phyloP scores from a whole-genome alignment of 30 jellyfish, hydroid and myxozoan species.

The Phacellophora camtschatica region DNA sequence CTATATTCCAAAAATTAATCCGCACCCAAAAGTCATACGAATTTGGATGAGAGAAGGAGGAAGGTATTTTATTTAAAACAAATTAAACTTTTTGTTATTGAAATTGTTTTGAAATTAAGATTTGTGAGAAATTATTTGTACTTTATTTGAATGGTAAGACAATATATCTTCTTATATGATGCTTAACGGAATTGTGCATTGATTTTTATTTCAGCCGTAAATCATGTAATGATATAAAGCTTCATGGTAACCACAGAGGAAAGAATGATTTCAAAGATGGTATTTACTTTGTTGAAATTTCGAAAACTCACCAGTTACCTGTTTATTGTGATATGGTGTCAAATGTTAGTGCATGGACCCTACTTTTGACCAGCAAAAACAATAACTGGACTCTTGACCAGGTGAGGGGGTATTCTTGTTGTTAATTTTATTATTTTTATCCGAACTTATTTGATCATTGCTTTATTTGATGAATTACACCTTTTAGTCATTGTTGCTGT shows the following conservation, averaged over 20 bases:
- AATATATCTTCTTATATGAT: no score
- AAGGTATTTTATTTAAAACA: no score
- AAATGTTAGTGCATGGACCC: conserved; percentile 89
- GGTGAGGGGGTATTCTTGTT: no score
- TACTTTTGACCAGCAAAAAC: conserved; percentile 69
- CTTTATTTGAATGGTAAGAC: no score
- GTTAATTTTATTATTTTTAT: no score
- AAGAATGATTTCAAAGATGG: conserved; percentile 74
- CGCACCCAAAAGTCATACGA: conserved; percentile 36
- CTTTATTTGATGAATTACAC: no score
- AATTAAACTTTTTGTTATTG: no score
- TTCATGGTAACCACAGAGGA: conserved; percentile 48
- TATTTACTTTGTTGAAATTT: conserved; percentile 31
- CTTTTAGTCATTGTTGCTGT: no score
- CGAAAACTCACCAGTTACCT: background rate
- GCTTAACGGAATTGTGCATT: background rate
- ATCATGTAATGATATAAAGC: conserved; percentile 78
- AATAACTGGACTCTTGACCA: conserved; percentile 74
- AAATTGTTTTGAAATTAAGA: no score
- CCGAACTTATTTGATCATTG: no score
- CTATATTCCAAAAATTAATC: conserved; percentile 21
- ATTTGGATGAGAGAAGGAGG: conserved; percentile 81
- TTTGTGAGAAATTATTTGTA: no score
- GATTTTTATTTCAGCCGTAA: conserved; percentile 44
- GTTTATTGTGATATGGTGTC: conserved; percentile 96